Evolutionary conservation across 2,113 vertebrate species (phyloP), one percentile per base, ranked within the genome.

Genomic region (Nothoprocta perdicaria): DNA sequence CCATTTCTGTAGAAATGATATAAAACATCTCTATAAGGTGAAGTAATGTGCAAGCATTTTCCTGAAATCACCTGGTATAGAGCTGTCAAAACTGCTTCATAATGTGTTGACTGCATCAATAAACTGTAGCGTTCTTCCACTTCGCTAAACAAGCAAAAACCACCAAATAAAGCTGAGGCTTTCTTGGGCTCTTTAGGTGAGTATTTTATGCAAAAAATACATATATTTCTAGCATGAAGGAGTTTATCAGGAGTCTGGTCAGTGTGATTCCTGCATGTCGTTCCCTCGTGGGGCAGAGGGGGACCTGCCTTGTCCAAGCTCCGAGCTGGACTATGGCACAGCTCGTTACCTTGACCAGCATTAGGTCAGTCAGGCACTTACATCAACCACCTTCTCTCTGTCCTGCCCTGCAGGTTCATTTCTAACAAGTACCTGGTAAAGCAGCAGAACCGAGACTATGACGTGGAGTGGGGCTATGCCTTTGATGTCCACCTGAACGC

Each of bases 381-480:
- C 14, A 2, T 33, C 85, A 74, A 78, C n/a, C 38, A 13, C 22
- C 12, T 63, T 69, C 43, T 81, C 65, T 22, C 45, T 77, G 15
- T 40, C 18, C 88, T 80, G 68, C 62, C 57, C 14, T 71, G 14
- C 93, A 99, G 99, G 99, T 96, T 99, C 78, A 92, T 99, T 94
- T 98, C 97, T 53, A 99, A 99, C 95, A 99, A 98, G 88, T 99
- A 99, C 84, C 96, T 99, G 61, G 97, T 99, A 87, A 99, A 99
- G 72, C 98, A 98, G 23, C 98, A 97, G 78, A 97, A 97, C 95
- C 98, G 97, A 94, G 98, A 99, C 85, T 98, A 98, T 12, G 99
- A 99, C 6, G 99, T 99, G 86, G 99, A 99, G 94, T 99, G 99
- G 99, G 99, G 99, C 43, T 99, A 99, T 14, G 98, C 99, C 5